Evolutionary conservation across 2,888 invertebrate genomes (phyloP).

Genomic region (Stenichneumon culpator): DNA sequence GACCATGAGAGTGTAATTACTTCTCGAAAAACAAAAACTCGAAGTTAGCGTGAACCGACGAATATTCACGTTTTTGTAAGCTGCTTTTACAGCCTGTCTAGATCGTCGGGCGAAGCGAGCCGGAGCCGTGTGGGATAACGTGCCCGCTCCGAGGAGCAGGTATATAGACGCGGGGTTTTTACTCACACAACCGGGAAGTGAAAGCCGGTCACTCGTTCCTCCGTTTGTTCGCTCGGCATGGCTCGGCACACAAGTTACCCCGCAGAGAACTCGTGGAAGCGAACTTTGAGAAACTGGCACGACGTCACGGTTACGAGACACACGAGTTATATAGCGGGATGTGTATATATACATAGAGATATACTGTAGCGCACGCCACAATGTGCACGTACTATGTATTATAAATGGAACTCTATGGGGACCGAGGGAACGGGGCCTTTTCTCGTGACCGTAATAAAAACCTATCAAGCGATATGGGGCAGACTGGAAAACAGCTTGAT

Average conservation of each 20-base stretch:
- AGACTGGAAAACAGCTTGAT: conserved; percentile 16
- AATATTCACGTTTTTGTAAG: background rate
- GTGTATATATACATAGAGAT: background rate
- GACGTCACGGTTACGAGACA: conserved; percentile 49
- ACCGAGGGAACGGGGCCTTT: conserved; percentile 37
- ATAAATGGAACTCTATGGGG: conserved; percentile 34
- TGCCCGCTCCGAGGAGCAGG: conserved; percentile 1
- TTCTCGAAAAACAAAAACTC: background rate
- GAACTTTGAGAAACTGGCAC: conserved; percentile 58
- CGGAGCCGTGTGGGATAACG: background rate
- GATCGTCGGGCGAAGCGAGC: background rate
- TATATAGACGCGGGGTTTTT: conserved; percentile 19
- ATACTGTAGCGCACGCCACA: background rate
- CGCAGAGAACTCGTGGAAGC: conserved; percentile 10
- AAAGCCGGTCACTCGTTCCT: conserved; percentile 59
- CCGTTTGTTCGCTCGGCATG: conserved; percentile 43
- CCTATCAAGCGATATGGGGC: conserved; percentile 28
- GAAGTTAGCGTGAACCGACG: background rate
- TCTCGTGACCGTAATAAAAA: conserved; percentile 33
- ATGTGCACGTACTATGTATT: background rate
- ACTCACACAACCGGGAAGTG: conserved; percentile 61
- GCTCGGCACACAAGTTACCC: conserved; percentile 19
- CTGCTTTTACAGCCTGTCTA: background rate
- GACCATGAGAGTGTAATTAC: background rate
- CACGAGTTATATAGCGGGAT: conserved; percentile 29